These are phyloP conservation scores for Pelusios castaneus DNA, from an alignment of 2,113 vertebrate genomes.

Conservation along the genomic window DNA sequence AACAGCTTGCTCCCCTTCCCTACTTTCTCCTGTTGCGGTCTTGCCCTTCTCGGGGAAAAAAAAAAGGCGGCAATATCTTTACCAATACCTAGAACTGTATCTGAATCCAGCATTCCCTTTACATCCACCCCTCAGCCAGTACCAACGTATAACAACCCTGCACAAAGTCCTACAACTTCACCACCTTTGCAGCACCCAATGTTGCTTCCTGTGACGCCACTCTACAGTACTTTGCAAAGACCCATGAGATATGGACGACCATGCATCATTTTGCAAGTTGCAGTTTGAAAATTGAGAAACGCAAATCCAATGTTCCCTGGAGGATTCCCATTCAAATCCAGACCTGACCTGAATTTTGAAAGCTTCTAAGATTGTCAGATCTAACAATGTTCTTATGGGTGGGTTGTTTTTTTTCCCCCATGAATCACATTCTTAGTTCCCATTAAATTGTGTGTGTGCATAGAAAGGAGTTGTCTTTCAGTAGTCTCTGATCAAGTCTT, in stretches of 20 bases:
- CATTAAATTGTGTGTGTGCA: not conserved
- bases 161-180: not conserved
- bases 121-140: not conserved
- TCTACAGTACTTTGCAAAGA: not conserved
- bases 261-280: not conserved
- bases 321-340: not conserved
- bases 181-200: not conserved
- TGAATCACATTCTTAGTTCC: not conserved
- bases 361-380: not conserved
- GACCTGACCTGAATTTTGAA: not conserved
- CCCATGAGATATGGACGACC: not conserved
- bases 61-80: not conserved
- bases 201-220: not conserved
- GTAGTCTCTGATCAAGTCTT: not conserved
- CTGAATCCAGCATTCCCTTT: too few species aligned
- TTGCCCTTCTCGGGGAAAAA: not conserved
- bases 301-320: not conserved
- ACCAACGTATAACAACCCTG: not conserved
- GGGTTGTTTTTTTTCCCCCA: not conserved
- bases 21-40: not conserved
- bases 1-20: not conserved
- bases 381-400: rapidly evolving
- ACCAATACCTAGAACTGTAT: not conserved
- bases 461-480: not conserved
- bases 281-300: not conserved